Base-by-base conservation (phyloP, 2,797 vertebrate species). In the Diceros bicornis region DNA sequence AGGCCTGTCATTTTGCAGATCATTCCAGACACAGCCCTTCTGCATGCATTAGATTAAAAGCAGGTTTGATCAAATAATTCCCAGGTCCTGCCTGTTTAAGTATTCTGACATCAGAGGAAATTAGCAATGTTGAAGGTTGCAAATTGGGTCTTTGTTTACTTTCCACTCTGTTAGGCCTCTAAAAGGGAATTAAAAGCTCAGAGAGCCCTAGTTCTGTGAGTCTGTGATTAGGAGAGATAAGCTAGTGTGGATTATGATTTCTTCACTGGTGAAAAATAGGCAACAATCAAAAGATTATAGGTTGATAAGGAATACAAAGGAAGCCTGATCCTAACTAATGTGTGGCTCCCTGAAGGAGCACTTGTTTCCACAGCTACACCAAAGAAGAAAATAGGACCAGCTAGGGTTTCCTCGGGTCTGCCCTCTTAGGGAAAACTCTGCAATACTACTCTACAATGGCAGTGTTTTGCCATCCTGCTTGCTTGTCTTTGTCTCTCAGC, bases 31-130 rank as follows among this genome's bases (percentile, higher is more conserved):
- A 97, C 97, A 98, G 96, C 97, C 98, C 98, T 98, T 99, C 98
- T 98, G 98, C 98, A 98, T 98, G 98, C 98, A 98, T 98, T 98
- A 98, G 98, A 98, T 98, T 99, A 99, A 99, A 98, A 99, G 97
- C 98, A 98, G 97, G 97, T 94, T 84, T 97, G 98, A 99, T 99
- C 98, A 99, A 98, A 98, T 99, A 98, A 99, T 99, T 99, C 98
- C 97, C 98, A 98, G 98, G 98, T 98, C 98, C 94, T 98, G 96
- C 98, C 99, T 98, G 96, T 98, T 99, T 98, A 99, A 99, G 98
- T 99, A 99, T 99, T 99, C 99, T 99, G 99, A 99, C 99, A 99
- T 99, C 98, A 99, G 98, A 98, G 98, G 98, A 99, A 99, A 99
- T 99, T 99, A 99, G 99, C 99, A 98, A 98, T 96, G 98, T 98